A percentile compares a stretch with the other conserved stretches of the same genome.
Conservation (phyloP, 2,888 invertebrate genomes). For the Bombyx huttoni region DNA sequence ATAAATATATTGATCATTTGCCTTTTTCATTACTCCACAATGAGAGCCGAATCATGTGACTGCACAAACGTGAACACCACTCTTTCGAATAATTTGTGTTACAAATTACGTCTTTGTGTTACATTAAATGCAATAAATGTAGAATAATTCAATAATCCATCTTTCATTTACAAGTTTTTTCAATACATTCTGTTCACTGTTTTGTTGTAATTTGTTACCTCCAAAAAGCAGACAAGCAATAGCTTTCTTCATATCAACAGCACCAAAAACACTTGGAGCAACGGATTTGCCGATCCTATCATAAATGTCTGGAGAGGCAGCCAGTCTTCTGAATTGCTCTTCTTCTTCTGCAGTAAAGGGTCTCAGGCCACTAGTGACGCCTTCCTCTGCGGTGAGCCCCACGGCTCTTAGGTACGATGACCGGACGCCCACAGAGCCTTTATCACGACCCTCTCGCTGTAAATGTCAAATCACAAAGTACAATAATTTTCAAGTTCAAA, state of each 20-base stretch:
- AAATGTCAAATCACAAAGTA: constrained; percentile 7
- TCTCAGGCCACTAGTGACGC: constrained; percentile 78
- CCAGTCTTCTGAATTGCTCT: constrained; percentile 86
- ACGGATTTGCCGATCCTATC: constrained; percentile 91
- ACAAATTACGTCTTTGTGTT: too few species aligned
- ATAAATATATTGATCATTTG: too few species aligned
- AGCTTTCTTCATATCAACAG: constrained; percentile 95
- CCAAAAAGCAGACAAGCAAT: constrained; percentile 96
- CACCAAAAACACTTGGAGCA: constrained; percentile 97
- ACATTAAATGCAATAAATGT: too few species aligned
- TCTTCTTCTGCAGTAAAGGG: constrained; percentile 63
- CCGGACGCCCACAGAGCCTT: constrained; percentile 90
- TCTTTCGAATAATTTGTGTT: too few species aligned
- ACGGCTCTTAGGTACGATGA: constrained; percentile 95
- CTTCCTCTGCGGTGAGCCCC: constrained; percentile 90
- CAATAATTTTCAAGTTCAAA: too few species aligned
- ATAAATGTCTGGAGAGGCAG: constrained; percentile 88
- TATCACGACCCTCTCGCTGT: constrained; percentile 79
- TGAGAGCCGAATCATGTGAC: too few species aligned
- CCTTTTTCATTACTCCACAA: too few species aligned
- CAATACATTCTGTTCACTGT: neutral
- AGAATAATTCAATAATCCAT: too few species aligned
- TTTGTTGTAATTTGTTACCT: constrained; percentile 55
- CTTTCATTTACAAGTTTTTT: too few species aligned
- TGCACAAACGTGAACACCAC: too few species aligned